These are phyloP conservation scores for Calidris pygmaea DNA, from an alignment of 2,113 vertebrate genomes.

Conservation along the genomic window DNA sequence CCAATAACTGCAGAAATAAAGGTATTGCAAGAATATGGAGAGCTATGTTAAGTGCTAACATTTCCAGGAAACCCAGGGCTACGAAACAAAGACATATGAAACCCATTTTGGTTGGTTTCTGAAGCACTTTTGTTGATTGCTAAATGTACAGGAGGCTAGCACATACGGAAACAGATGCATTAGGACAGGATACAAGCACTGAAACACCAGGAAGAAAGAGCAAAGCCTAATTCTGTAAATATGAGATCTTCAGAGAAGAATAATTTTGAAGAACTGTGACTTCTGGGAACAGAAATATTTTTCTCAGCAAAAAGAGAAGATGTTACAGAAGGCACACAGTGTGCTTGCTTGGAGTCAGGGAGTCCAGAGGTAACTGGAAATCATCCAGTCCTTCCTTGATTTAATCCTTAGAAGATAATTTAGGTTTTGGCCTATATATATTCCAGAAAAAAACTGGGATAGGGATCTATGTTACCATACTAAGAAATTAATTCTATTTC, in stretches of 20 bases:
- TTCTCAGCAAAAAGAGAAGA: neutral
- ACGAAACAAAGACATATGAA: neutral
- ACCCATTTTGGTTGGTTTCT: neutral
- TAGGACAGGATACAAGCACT: neutral
- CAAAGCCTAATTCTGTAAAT: neutral
- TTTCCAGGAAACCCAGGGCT: neutral
- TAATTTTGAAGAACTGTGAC: neutral
- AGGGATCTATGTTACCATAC: neutral
- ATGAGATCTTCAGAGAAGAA: neutral
- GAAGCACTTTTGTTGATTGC: neutral
- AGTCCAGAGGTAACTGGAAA: neutral
- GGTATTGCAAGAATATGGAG: neutral
- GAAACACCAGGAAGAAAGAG: neutral
- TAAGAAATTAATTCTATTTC: neutral
- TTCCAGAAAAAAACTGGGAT: neutral
- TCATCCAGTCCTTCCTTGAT: fast-evolving
- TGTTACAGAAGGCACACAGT: neutral
- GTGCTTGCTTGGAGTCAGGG: neutral
- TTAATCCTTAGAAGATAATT: neutral
- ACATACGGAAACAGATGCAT: neutral
- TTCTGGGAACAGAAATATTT: neutral
- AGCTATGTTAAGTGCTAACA: neutral
- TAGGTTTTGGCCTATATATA: neutral
- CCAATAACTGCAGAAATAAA: neutral
- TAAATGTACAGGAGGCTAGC: neutral